Evolutionary conservation across 2,888 invertebrate species (phyloP).

Genomic region (Ophion ellenae): DNA sequence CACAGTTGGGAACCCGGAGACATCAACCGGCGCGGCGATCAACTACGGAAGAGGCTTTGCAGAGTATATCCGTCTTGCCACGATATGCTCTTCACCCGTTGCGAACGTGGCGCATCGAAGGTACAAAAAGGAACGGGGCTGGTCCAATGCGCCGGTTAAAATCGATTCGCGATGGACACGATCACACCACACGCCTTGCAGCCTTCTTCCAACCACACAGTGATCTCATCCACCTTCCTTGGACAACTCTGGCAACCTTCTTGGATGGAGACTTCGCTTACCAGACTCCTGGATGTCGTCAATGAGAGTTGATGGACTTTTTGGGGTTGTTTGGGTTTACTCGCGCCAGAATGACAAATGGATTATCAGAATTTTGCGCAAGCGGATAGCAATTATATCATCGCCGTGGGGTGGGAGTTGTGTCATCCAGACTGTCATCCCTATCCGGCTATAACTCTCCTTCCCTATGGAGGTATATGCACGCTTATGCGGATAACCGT

Average conservation of each 20-base stretch:
- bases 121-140: slow-evolving; percentile 38
- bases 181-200: slow-evolving; percentile 21
- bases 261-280: not conserved
- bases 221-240: slow-evolving; percentile 13
- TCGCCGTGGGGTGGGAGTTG: too few species aligned
- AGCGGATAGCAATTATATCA: not conserved
- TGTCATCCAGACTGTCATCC: too few species aligned
- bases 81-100: not conserved
- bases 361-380: not conserved
- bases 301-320: too few species aligned
- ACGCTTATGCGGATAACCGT: not conserved
- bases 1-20: slow-evolving; percentile 9
- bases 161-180: slow-evolving; percentile 61
- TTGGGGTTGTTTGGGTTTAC: too few species aligned
- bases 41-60: slow-evolving; percentile 7
- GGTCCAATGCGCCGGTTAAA: slow-evolving; percentile 56
- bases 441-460: not conserved
- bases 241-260: not conserved
- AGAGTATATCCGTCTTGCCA: not conserved
- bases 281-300: too few species aligned
- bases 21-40: not conserved
- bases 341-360: not conserved
- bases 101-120: slow-evolving; percentile 46
- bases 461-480: not conserved
- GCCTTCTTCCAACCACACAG: slow-evolving; percentile 16